Evolutionary conservation across 2,113 vertebrate species (phyloP).

Genomic region (Pteronura brasiliensis): DNA sequence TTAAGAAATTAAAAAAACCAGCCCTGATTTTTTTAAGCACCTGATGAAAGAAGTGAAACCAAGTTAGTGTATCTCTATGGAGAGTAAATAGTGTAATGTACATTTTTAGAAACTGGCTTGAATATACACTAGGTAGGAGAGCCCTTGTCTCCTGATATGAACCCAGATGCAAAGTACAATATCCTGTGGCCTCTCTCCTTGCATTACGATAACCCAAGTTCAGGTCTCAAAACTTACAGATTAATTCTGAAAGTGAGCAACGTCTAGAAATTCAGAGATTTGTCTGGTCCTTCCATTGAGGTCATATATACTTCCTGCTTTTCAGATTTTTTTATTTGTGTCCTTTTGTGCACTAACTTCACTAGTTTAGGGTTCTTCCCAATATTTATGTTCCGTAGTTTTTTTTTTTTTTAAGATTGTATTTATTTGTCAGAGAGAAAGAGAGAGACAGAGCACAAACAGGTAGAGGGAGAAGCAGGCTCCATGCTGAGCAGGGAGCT

Average conservation of each 20-base stretch:
- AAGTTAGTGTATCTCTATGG: not conserved
- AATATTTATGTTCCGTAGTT: not conserved
- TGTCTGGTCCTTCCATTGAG: not conserved
- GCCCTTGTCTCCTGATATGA: not conserved
- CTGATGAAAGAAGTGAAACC: not conserved
- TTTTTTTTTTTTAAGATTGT: not conserved
- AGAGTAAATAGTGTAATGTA: not conserved
- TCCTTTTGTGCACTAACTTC: not conserved
- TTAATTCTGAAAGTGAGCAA: not conserved
- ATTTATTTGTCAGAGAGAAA: too few species aligned
- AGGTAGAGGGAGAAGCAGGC: too few species aligned
- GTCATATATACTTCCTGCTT: not conserved
- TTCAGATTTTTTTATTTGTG: not conserved
- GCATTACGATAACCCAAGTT: not conserved
- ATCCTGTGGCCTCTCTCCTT: not conserved
- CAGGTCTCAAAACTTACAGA: not conserved
- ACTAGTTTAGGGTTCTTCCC: not conserved
- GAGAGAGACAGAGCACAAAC: too few species aligned
- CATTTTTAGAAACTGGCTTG: not conserved
- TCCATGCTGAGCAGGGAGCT: too few species aligned
- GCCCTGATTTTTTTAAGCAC: not conserved
- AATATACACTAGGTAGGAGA: not conserved
- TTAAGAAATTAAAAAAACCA: not conserved
- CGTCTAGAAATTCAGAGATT: not conserved
- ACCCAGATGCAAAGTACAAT: not conserved